Base-by-base conservation (phyloP, 2,888 invertebrate species). In the Mythimna lalbum region DNA sequence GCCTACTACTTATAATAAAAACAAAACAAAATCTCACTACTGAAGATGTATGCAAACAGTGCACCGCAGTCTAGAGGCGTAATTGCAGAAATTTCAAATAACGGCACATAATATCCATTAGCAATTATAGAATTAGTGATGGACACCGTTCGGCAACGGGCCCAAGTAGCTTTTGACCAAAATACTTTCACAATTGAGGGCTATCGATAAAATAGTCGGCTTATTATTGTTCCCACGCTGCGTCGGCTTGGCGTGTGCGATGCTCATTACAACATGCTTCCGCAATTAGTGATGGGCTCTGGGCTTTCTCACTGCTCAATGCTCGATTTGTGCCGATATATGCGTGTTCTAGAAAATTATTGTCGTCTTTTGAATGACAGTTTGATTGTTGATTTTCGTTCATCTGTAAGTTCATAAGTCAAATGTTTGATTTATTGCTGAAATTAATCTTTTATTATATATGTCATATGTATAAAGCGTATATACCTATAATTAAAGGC, bases 221-320 rank as follows among this genome's bases (percentile, higher is more conserved):
- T 68, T 84, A 84, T 84, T 84, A 78, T 83, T 86, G 82, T 90
- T 90, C 90, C 88, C 90, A 90, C 89, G 89, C 76, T 79, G 73
- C 83, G 39, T 71, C 66, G 77, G 83, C 86, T 87, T 93, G 90
- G 92, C 94, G 94, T 95, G 94, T 94, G 93, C 92, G 86, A 87
- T 91, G 89, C 92, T 91, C 92, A 93, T 94, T 94, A 94, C 89
- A 77, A 86, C 87, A 89, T 80, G 91, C 92, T 94, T 94, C 94
- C 94, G 92, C 93, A 92, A 94, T 94, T 93, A 94, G 88, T 85
- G 85, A 90, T 89, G 88, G 88, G 88, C 88, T 90, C 89, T 88
- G 87, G 87, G 88, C 91, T 91, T 92, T 91, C 90, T 88, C 87
- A 85, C 85, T 89, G 85, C 89, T 77, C 67, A 70, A 66, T 75